Evolutionary conservation across 2,888 invertebrate genomes (phyloP).

Genomic region (Drosophila emarginata): DNA sequence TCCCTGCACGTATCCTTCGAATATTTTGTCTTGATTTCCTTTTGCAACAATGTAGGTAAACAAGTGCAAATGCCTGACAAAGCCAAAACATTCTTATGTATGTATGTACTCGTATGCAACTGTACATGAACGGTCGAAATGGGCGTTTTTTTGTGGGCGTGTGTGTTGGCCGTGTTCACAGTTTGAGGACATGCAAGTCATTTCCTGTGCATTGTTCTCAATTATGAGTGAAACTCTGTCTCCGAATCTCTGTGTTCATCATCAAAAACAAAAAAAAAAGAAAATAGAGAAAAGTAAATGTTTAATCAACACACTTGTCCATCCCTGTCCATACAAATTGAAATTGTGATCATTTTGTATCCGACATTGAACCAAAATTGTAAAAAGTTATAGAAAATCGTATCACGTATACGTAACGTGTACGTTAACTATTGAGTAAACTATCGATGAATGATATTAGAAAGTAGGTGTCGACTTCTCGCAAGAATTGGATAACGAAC

Average conservation of each 20-base stretch:
- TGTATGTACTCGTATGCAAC: background rate
- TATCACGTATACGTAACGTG: background rate
- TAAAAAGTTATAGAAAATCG: too few species aligned
- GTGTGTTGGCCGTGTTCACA: background rate
- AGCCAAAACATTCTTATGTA: conserved; percentile 14
- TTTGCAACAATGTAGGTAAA: conserved; percentile 47
- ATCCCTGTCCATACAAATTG: background rate
- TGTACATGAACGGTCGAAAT: background rate
- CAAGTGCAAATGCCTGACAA: conserved; percentile 32
- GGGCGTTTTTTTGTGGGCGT: background rate
- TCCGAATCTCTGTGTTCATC: background rate
- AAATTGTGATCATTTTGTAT: background rate
- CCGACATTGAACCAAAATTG: too few species aligned
- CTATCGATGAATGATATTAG: too few species aligned
- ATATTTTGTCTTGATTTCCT: conserved; percentile 42
- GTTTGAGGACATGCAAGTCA: background rate
- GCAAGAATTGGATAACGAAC: too few species aligned
- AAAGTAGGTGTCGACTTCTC: too few species aligned
- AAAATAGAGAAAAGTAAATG: background rate
- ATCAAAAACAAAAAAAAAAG: background rate
- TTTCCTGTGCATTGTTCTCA: background rate
- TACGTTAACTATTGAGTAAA: too few species aligned
- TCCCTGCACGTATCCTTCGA: conserved; percentile 44
- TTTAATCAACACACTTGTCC: background rate
- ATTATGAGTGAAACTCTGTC: conserved; percentile 5